Evolutionary conservation across 2,113 vertebrate genomes (phyloP).

Genomic region (Prunella fulvescens): DNA sequence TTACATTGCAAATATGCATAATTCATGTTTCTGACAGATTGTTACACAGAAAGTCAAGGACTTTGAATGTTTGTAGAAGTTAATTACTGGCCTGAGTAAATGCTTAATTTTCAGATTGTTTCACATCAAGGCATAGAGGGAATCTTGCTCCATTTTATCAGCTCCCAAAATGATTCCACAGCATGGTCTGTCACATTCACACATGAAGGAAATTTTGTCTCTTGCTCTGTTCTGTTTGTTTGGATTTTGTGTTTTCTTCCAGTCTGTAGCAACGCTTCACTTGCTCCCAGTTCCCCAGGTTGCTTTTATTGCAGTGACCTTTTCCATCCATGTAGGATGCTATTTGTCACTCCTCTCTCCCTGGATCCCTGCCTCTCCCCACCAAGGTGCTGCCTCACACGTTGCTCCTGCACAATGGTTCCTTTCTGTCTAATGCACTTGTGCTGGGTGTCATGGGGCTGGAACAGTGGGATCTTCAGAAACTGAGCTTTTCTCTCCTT

Average conservation of each 20-base stretch:
- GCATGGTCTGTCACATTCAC: constrained; percentile 50
- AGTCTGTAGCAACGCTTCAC: constrained; percentile 40
- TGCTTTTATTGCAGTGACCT: constrained; percentile 71
- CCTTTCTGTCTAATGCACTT: constrained; percentile 25
- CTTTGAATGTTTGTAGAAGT: neutral
- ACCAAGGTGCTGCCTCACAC: neutral
- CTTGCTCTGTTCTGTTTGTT: constrained; percentile 49
- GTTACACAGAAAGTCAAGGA: neutral
- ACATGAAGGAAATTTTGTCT: constrained; percentile 40
- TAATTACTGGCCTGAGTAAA: constrained; percentile 15
- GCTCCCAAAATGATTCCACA: constrained; percentile 15
- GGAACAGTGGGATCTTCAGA: constrained; percentile 17
- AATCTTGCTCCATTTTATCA: constrained; percentile 4
- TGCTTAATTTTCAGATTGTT: neutral
- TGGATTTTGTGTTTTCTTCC: constrained; percentile 51
- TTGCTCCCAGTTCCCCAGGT: constrained; percentile 50
- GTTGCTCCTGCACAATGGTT: neutral
- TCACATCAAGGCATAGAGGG: neutral
- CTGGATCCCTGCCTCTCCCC: neutral
- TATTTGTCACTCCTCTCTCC: constrained; percentile 8
- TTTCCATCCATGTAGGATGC: constrained; percentile 41
- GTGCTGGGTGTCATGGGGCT: neutral
- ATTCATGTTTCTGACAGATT: neutral
- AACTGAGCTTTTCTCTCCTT: neutral
- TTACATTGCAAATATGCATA: neutral